Evolutionary conservation across 1,140 invertebrate genomes (phyloP), one percentile per base, ranked within the genome.

Genomic region (Bicyclus anynana): DNA sequence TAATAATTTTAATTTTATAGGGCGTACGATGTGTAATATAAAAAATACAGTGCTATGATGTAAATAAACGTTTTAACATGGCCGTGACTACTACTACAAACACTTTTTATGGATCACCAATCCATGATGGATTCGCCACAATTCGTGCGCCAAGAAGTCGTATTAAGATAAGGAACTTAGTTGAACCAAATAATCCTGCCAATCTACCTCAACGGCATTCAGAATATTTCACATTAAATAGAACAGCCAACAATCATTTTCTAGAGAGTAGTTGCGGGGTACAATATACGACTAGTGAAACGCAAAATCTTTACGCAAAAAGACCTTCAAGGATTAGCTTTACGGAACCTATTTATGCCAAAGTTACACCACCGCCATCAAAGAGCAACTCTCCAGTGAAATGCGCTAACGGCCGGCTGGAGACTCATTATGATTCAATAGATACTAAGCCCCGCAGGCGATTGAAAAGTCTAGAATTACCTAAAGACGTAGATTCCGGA

Each of bases 41-140:
- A 33, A 2, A 12, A 33, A 12, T 6, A 49, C 38, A 52, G 18
- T 62, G 55, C 47, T 48, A 59, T 27, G 50, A 38, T 23, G 21
- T 47, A 53, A 27, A 62, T 48, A 72, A 29, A 53, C 46, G 57
- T 52, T 37, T 49, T 26, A 65, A 78, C 7, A 89, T 89, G 86
- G 84, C 85, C 14, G 84, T 84, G 38, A 88, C 86, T 50, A 75
- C 89, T 56, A 74, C 87, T n/a, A 52, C 53, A 59, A 58, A 74
- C 56, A 74, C 89, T 63, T 85, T 89, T 76, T 76, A 90, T 72
- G 90, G 90, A 50, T 92, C 91, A 53, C 92, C 93, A 37, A 92
- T 95, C 12, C 92, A 95, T 78, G 94, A 96, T 79, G 94, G 94
- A 35, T 95, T 95, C 83, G 94, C 94, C 37, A 96, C 95, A 0